A percentile compares a stretch with the other conserved stretches of the same genome.
Evolutionary conservation across 2,113 vertebrate species (phyloP).

Genomic region (Myrmecobius fasciatus): DNA sequence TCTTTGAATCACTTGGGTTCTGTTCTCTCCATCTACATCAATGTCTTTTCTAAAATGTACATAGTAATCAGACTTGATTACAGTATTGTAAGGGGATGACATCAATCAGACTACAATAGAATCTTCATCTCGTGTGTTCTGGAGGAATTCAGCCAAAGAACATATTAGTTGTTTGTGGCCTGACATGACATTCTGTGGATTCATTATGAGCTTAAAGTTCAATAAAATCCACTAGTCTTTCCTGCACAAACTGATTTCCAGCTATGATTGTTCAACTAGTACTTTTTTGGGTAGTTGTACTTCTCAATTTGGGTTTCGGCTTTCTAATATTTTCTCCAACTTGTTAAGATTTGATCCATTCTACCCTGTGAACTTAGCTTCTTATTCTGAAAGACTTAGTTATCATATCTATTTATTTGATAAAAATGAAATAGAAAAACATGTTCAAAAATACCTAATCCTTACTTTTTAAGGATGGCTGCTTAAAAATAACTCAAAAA

Average conservation of each 20-base stretch:
- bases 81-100: background rate
- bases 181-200: background rate
- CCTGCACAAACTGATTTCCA: background rate
- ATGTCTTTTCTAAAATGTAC: background rate
- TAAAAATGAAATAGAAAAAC: background rate
- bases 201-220: background rate
- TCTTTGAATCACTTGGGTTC: background rate
- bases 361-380: background rate
- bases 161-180: background rate
- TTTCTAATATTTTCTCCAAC: background rate
- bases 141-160: background rate
- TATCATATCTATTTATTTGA: background rate
- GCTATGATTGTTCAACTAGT: no score
- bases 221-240: background rate
- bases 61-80: background rate
- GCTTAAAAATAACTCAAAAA: background rate
- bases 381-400: background rate
- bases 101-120: background rate
- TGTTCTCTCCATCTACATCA: background rate
- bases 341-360: background rate
- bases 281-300: background rate
- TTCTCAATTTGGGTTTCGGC: background rate
- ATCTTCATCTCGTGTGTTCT: background rate
- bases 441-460: background rate
- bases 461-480: background rate